Base-by-base conservation (phyloP, 2,113 vertebrate genomes). In the Halcyon senegalensis region DNA sequence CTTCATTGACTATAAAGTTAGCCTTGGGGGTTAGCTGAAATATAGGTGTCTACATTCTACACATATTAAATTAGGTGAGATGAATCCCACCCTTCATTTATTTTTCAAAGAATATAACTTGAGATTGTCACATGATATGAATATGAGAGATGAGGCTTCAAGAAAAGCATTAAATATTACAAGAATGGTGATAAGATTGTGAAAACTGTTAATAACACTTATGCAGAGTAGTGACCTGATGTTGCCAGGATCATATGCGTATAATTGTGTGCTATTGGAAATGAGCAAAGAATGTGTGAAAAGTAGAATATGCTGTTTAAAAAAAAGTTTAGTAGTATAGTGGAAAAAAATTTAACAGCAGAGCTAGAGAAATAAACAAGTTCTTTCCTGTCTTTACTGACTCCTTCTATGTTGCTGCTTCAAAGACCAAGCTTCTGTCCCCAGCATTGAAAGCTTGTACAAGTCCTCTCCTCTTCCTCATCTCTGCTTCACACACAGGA, bases 51-150 rank as follows among this genome's bases (percentile, higher is more conserved):
- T 91, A 89, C 66, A 69, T 87, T 93, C 84, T 58, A 68, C 84
- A 55, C 84, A 76, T 85, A 89, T 60, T 91, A 93, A 93, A 96
- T 95, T 43, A 93, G 91, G 77, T 87, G 81, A 91, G 69, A 89
- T 89, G 58, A 87, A 85, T 91, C 89, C 89, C 87, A 96, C 44
- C 53, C 53, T 95, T 94, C 70, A 85, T 97, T 91, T 95, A 76
- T 93, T 94, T 96, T 94, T 95, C 78, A 90, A 80, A 91, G 70
- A 30, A 30, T 91, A 21, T 82, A 89, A 69, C 62, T 70, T 68
- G 62, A 83, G 46, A 83, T 80, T 85, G 70, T 85, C 74, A 85
- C 25, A 55, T 76, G 53, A 69, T 84, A 81, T 27, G 76, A 81
- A n/a, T 89, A 81, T 73, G 70, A 91, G 74, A 85, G 62, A 79